Evolutionary conservation across 2,113 vertebrate species (phyloP), one percentile per base, ranked within the genome.

Genomic region (Picathartes gymnocephalus): DNA sequence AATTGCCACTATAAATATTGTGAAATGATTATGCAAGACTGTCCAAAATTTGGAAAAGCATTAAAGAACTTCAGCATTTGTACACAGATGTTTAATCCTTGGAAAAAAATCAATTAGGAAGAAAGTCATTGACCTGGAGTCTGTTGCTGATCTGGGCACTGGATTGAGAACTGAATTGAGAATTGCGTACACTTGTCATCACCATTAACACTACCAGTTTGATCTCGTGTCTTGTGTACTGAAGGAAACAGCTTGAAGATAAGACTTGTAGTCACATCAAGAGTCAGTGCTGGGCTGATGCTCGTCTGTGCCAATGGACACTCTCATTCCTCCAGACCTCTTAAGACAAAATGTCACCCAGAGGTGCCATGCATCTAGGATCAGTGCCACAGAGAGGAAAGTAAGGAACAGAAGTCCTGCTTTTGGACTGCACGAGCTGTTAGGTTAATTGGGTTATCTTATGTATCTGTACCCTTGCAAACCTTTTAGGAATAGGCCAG

Each of bases 1-100:
- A 92, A 47, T 85, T 92, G 74, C 88, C 88, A 90, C 86, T 92
- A 94, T 94, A 96, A 97, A 96, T 95, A 96, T 96, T 97, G 94
- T 92, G 95, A 96, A 96, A 97, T 53, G 11, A n/a, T 96, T 96
- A 60, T 90, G 88, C 72, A 96, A 95, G 94, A 65, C 65, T 57
- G 40, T 44, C 86, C 69, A 93, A 78, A 94, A 86, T 93, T 93
- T 96, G 96, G 96, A 96, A 92, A 65, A 81, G 65, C 86, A 86
- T 96, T 92, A 97, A 94, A 96, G 94, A 90, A 61, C 64, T 78
- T 95, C 33, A 57, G 42, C 0, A 0, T 92, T 94, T 95, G 94
- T 93, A 96, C 90, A 92, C 35, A 61, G 72, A 86, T 86, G 22
- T 92, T 96, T 94, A 90, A 92, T 88, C 94, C 88, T 90, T 92